Evolutionary conservation across 2,113 vertebrate genomes (phyloP).

Genomic region (Xenopus borealis): DNA sequence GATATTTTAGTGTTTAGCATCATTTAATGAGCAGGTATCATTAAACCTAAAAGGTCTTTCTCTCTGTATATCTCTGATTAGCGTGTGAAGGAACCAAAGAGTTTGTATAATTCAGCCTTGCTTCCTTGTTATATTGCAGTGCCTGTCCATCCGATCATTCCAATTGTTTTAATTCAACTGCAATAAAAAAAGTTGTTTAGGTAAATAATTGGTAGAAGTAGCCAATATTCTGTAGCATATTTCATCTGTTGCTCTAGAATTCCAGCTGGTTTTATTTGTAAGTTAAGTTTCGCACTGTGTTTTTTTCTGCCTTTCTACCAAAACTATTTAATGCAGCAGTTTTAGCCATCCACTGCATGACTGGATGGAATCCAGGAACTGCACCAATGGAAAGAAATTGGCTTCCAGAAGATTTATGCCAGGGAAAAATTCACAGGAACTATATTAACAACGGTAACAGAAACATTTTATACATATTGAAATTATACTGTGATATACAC

Average conservation of each 20-base stretch:
- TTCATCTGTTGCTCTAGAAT: not conserved
- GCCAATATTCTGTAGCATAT: not conserved
- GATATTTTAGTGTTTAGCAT: slow-evolving; percentile 90
- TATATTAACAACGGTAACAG: too few relatives aligned
- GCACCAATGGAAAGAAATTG: too few relatives aligned
- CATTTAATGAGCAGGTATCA: slow-evolving; percentile 92
- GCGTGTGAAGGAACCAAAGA: slow-evolving; percentile 74
- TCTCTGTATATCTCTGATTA: slow-evolving; percentile 77
- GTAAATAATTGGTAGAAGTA: slow-evolving; percentile 43
- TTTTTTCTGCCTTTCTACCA: too few relatives aligned
- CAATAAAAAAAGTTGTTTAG: slow-evolving; percentile 52
- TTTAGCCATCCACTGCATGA: too few relatives aligned
- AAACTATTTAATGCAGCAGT: too few relatives aligned
- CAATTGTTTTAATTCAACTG: slow-evolving; percentile 65
- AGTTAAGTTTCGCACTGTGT: too few relatives aligned
- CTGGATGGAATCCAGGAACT: too few relatives aligned
- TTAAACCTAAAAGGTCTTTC: slow-evolving; percentile 86
- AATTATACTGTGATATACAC: too few relatives aligned
- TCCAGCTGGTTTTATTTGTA: slow-evolving; percentile 18
- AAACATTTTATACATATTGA: too few relatives aligned
- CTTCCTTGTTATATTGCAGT: slow-evolving; percentile 73
- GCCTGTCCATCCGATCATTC: slow-evolving; percentile 68
- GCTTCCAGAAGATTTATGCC: too few relatives aligned
- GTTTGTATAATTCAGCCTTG: slow-evolving; percentile 72
- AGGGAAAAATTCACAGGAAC: too few relatives aligned